phyloP scores from a whole-genome alignment of 1,140 invertebrate species.

The Trissolcus basalis region DNA sequence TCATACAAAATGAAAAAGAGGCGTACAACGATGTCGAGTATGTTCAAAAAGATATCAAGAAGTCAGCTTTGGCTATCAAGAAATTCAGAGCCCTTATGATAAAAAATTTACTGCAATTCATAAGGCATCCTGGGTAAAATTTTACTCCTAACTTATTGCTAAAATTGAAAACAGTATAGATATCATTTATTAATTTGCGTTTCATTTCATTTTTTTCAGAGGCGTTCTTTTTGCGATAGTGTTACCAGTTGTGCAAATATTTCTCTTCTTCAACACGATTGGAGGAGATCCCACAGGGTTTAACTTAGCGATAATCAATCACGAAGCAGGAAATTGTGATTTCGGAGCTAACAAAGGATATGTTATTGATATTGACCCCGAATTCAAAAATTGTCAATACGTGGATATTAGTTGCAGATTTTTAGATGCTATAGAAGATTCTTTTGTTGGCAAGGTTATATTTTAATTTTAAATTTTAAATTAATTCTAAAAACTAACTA shows the following conservation, averaged over 20 bases:
- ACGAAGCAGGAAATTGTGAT: slow-evolving; percentile 78
- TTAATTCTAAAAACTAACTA: slow-evolving; percentile 1
- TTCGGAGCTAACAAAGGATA: slow-evolving; percentile 66
- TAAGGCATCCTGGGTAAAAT: slow-evolving; percentile 81
- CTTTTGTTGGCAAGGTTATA: slow-evolving; percentile 71
- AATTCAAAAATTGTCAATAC: slow-evolving; percentile 73
- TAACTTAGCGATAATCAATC: slow-evolving; percentile 84
- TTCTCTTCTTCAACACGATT: slow-evolving; percentile 87
- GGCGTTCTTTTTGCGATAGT: slow-evolving; percentile 87
- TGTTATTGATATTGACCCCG: slow-evolving; percentile 54
- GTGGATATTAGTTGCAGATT: slow-evolving; percentile 79
- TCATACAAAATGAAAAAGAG: slow-evolving; percentile 49
- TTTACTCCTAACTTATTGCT: not conserved
- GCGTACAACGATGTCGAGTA: slow-evolving; percentile 63
- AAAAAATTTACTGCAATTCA: slow-evolving; percentile 81
- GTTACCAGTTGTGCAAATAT: slow-evolving; percentile 87
- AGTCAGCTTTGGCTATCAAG: slow-evolving; percentile 32
- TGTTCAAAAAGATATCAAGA: slow-evolving; percentile 52
- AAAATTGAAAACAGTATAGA: not conserved
- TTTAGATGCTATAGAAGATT: slow-evolving; percentile 74
- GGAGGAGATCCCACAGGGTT: slow-evolving; percentile 86
- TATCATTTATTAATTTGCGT: slow-evolving; percentile 19
- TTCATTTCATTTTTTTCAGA: slow-evolving; percentile 73
- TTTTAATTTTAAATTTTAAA: slow-evolving; percentile 2
- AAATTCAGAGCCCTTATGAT: slow-evolving; percentile 77